phyloP scores from a whole-genome alignment of 2,113 vertebrate genomes.

The Neodon shergylaensis region DNA sequence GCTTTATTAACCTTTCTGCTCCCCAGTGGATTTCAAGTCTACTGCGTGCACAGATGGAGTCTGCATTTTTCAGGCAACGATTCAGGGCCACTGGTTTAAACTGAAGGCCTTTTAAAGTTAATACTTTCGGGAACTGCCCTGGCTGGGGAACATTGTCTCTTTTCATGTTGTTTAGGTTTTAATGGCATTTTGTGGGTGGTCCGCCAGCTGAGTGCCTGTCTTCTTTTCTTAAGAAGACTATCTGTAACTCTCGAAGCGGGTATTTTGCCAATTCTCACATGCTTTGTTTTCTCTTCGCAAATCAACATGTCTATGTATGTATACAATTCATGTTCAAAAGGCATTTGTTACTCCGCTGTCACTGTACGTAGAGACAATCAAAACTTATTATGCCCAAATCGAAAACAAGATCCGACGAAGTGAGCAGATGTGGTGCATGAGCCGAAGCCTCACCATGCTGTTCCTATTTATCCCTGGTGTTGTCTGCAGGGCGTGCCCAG shows the following conservation, averaged over 20 bases:
- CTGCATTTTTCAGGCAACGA: slow-evolving; percentile 35
- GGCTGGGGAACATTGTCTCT: neutral
- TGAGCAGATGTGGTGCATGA: slow-evolving; percentile 67
- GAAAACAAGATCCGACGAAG: slow-evolving; percentile 59
- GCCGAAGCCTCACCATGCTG: slow-evolving; percentile 46
- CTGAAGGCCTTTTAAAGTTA: slow-evolving; percentile 53
- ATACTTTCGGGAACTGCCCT: slow-evolving; percentile 42
- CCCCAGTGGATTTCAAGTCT: neutral
- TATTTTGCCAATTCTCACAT: slow-evolving; percentile 76
- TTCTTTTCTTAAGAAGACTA: slow-evolving; percentile 61
- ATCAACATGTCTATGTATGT: slow-evolving; percentile 76
- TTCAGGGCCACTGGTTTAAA: slow-evolving; percentile 55
- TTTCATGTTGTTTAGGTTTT: slow-evolving; percentile 63
- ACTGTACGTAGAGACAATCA: slow-evolving; percentile 62
- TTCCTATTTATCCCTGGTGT: slow-evolving; percentile 55
- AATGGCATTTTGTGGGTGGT: slow-evolving; percentile 63
- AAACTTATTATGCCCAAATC: slow-evolving; percentile 63
- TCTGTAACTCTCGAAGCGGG: slow-evolving; percentile 65
- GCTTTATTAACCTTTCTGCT: neutral
- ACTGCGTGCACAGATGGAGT: neutral
- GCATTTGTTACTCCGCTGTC: slow-evolving; percentile 65
- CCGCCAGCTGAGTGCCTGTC: slow-evolving; percentile 42
- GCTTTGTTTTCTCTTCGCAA: slow-evolving; percentile 76
- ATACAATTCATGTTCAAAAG: slow-evolving; percentile 71
- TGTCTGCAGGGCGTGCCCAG: slow-evolving; percentile 39